Evolutionary conservation across 2,888 invertebrate species (phyloP), one percentile per base, ranked within the genome.

Genomic region (Caradrina kadenii): DNA sequence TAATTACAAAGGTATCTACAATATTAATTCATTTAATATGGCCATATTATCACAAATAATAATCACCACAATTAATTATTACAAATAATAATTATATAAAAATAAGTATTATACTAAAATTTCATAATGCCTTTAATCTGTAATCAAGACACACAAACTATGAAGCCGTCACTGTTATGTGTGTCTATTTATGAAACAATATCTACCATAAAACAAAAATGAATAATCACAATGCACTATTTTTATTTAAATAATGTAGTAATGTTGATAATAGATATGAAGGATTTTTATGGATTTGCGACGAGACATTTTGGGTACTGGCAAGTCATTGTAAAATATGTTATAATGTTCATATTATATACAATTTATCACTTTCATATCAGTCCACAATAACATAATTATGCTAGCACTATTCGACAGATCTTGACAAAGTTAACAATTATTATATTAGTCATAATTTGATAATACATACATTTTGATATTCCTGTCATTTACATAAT

Each of bases 341-440:
- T 17, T 26, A 17, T 26, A 42, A 42, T 4, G n/a, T 22, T n/a
- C 10, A 35, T 63, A 39, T 13, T 11, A 39, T 11, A 13, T 13
- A 39, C 2, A 39, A 39, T 31, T 21, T 42, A 58, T 31, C 10
- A 45, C 21, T 35, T 64, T 21, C 0, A 17, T 13, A 17, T 59
- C 59, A 49, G 21, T 48, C 31, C 13, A 19, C 15, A 63, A 63
- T 21, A 31, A 63, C 21, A 11, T 13, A 39, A 39, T 39, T 63
- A 21, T 7, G 22, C 13, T 17, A 35, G 5, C 11, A 39, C 4
- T 11, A 21, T 19, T 35, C 26, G 15, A 56, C 22, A 53, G 59
- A 53, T 69, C 69, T 35, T 69, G 35, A 53, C 45, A 58, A 45
- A 1, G 42, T 35, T 19, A 21, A 67, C 4, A 59, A 19, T n/a